Evolutionary conservation across 2,797 vertebrate species (phyloP), one percentile per base, ranked within the genome.

Genomic region (Enoplosus armatus): DNA sequence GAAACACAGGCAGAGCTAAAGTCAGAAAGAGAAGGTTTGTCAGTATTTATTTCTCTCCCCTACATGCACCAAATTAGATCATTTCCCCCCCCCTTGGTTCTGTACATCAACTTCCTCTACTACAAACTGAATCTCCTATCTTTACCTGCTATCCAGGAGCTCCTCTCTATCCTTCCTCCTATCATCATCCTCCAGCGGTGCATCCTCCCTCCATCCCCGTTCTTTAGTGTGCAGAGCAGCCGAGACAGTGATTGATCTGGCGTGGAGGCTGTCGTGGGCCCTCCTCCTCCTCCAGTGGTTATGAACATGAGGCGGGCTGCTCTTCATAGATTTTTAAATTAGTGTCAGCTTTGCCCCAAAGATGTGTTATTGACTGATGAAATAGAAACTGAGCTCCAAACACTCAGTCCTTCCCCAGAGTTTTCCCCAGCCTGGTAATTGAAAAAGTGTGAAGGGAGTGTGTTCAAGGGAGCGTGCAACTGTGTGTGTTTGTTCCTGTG

Each of bases 261-360:
- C 73, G 75, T 75, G 80, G 86, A 87, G 83, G 82, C 88, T 88
- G 87, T 82, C 82, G 55, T 81, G 77, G 85, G 73, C 74, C 91
- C 86, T 79, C 88, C 86, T 85, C 91, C 86, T 86, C 77, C 82
- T 85, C 74, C 78, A 76, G 79, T 90, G 88, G 90, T 94, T 95
- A 95, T 95, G 95, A 95, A 94, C 94, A 94, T 90, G 90, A 94
- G 90, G 90, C 92, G 72, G 90, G 85, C 87, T 84, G 90, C 92
- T 95, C 92, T 91, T 95, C 93, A 96, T 96, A 94, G 95, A 96
- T 96, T 96, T 96, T 96, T 95, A 95, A 95, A 95, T 96, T 96
- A 96, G 95, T 93, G 93, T 94, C 95, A 95, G 93, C 95, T 95
- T 95, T 95, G 93, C 94, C 94, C 93, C 93, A 95, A 95, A 96